Evolutionary conservation across 1,140 invertebrate genomes (phyloP).

Genomic region (Kradibia gibbosae): DNA sequence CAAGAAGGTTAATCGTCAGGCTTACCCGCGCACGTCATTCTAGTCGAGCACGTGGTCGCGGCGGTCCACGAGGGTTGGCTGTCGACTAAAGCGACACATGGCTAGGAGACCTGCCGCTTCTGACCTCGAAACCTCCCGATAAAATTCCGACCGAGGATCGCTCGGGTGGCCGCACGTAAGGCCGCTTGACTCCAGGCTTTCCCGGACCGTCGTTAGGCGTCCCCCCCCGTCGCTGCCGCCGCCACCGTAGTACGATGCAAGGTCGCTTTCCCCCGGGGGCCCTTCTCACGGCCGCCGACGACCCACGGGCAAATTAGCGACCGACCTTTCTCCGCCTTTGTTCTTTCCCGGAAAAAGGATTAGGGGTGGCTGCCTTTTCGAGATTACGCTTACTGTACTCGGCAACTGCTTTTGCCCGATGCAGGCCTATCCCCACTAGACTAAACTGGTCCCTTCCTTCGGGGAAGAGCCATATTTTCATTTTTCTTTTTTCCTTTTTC

Average conservation of each 20-base stretch:
- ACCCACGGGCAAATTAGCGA: not conserved
- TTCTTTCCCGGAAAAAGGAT: not conserved
- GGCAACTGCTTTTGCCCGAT: not conserved
- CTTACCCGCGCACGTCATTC: not conserved
- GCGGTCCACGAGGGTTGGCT: not conserved
- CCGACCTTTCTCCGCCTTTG: not conserved
- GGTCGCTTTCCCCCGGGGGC: not conserved
- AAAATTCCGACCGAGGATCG: too few relatives aligned
- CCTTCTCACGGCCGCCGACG: not conserved
- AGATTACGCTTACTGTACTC: not conserved
- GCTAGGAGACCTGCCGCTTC: not conserved
- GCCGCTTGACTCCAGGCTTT: not conserved
- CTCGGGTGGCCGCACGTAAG: not conserved
- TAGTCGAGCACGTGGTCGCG: not conserved
- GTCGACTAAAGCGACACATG: not conserved
- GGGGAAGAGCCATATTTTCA: too few relatives aligned
- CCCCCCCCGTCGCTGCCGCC: not conserved
- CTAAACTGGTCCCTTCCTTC: too few relatives aligned
- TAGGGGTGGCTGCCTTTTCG: not conserved
- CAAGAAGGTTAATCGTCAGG: not conserved
- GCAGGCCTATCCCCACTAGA: too few relatives aligned
- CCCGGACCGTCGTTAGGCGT: not conserved
- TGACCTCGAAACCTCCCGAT: too few relatives aligned
- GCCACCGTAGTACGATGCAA: too few relatives aligned
- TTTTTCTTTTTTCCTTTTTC: not conserved